phyloP scores from a whole-genome alignment of 2,888 invertebrate species.

The Andrena trimmerana region DNA sequence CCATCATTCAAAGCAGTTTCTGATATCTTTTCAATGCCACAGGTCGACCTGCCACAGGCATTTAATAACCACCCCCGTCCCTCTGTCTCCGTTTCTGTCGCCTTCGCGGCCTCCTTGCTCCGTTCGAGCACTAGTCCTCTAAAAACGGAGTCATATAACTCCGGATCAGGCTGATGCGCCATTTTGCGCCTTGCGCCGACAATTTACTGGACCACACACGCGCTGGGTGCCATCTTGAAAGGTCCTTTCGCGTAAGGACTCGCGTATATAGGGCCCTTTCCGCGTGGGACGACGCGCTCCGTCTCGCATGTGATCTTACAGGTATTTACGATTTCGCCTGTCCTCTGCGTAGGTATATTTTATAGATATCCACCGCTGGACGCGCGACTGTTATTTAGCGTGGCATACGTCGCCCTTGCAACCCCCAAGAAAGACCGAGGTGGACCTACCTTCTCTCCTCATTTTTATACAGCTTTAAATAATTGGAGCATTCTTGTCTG shows the following conservation, averaged over 20 bases:
- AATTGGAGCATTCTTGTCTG: no score
- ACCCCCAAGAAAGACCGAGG: no score
- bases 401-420: not conserved
- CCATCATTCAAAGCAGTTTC: not conserved
- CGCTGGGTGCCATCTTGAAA: slow-evolving; percentile 62
- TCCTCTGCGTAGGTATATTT: slow-evolving; percentile 24
- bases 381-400: slow-evolving; percentile 5
- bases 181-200: slow-evolving; percentile 76
- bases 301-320: slow-evolving; percentile 71
- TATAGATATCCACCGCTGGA: slow-evolving; percentile 23
- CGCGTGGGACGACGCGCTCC: slow-evolving; percentile 73
- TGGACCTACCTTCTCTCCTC: no score
- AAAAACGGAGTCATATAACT: slow-evolving; percentile 70
- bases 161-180: slow-evolving; percentile 75
- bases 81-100: slow-evolving; percentile 15
- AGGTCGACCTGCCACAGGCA: not conserved
- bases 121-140: slow-evolving; percentile 15
- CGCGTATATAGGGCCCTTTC: slow-evolving; percentile 26
- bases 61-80: not conserved
- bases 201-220: slow-evolving; percentile 80
- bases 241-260: slow-evolving; percentile 47
- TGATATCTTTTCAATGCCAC: not conserved
- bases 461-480: no score
- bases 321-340: slow-evolving; percentile 73
- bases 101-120: not conserved